Evolutionary conservation across 2,797 vertebrate species (phyloP).

Genomic region (Merluccius polli): DNA sequence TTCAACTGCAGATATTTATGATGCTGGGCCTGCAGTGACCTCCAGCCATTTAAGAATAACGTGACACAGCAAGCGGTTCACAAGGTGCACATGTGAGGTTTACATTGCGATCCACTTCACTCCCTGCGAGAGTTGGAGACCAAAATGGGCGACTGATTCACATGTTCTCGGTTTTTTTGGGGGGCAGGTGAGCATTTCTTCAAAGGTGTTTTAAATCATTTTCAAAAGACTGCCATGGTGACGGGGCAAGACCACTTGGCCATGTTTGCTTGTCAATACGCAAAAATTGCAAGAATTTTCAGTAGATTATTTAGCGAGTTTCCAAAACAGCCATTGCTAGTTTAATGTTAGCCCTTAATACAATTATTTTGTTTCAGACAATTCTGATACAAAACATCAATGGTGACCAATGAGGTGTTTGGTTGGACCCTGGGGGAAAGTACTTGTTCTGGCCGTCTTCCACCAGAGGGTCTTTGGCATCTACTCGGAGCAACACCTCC

Average conservation of each 20-base stretch:
- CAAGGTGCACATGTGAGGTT: not conserved
- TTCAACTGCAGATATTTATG: not conserved
- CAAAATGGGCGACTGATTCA: too few species aligned
- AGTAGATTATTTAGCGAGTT: not conserved
- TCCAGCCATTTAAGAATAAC: not conserved
- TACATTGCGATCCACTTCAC: too few species aligned
- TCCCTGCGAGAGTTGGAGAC: too few species aligned
- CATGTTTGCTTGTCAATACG: not conserved
- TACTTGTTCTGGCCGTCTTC: slow-evolving; percentile 86
- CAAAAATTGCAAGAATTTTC: not conserved
- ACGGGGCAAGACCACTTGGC: too few species aligned
- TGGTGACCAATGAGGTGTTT: not conserved
- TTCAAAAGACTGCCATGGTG: too few species aligned
- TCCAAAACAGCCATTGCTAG: not conserved
- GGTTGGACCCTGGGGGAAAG: not conserved
- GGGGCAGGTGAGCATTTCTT: too few species aligned
- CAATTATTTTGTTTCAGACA: too few species aligned
- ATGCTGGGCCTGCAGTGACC: not conserved
- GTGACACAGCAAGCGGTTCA: not conserved
- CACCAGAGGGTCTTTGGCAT: slow-evolving; percentile 76
- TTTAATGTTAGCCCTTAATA: not conserved
- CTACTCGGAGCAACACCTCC: slow-evolving; percentile 78
- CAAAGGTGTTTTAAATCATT: too few species aligned
- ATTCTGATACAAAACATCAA: not conserved
- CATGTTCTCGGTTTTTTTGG: too few species aligned